A percentile compares a stretch with the other conserved stretches of the same genome.
Conservation (phyloP, 2,113 vertebrate genomes). For the Gymnogyps californianus region DNA sequence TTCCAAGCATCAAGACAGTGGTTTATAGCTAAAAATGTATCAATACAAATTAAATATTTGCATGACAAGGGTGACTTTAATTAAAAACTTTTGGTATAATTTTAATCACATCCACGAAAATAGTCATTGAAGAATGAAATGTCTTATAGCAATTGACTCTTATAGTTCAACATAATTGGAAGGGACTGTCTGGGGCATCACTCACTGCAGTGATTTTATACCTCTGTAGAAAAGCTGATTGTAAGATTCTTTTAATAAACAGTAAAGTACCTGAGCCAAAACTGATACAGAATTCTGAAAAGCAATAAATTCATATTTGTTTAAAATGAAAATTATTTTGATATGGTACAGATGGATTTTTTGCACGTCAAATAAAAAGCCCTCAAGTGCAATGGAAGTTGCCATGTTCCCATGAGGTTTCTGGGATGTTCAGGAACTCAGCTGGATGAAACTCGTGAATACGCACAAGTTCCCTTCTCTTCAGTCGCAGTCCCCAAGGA, state of each 20-base stretch:
- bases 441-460: background rate
- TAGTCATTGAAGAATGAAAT: constrained; percentile 15
- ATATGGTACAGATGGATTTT: background rate
- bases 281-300: background rate
- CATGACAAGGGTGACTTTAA: constrained; percentile 47
- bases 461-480: background rate
- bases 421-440: background rate
- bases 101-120: constrained; percentile 36
- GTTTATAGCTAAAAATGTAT: constrained; percentile 26
- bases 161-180: background rate
- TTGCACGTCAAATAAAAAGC: background rate
- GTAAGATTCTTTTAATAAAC: background rate
- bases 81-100: constrained; percentile 47
- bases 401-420: background rate
- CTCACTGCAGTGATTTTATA: background rate
- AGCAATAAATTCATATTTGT: background rate
- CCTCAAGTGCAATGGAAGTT: background rate
- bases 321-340: background rate
- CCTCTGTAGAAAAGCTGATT: background rate
- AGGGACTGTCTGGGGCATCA: background rate
- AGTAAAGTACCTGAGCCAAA: background rate
- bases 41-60: constrained; percentile 58
- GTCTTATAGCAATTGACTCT: constrained; percentile 10
- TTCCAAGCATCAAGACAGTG: background rate
- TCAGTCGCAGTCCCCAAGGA: background rate